Evolutionary conservation across 2,113 vertebrate species (phyloP).

Genomic region (Corapipo altera): DNA sequence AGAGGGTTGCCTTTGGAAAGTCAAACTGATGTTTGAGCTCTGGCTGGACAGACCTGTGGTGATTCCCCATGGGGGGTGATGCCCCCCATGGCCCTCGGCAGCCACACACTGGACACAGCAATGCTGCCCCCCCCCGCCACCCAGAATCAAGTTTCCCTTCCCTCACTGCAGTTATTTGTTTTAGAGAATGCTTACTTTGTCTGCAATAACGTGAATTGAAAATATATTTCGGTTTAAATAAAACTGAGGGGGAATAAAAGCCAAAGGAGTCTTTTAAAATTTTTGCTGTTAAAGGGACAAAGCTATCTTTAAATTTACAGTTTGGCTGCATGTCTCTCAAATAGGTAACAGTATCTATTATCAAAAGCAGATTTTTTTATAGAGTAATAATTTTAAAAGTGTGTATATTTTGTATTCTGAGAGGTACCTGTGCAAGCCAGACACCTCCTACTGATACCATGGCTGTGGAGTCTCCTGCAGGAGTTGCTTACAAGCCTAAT

Average conservation of each 20-base stretch:
- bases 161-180: neutral
- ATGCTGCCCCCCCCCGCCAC: neutral
- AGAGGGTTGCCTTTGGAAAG: neutral
- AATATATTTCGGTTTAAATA: neutral
- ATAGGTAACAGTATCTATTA: neutral
- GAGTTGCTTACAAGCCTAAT: neutral
- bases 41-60: fast-evolving
- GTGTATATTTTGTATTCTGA: fast-evolving
- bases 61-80: neutral
- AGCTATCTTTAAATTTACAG: neutral
- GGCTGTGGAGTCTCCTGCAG: neutral
- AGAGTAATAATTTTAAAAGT: neutral
- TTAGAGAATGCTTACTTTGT: neutral
- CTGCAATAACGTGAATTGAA: neutral
- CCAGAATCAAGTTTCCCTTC: neutral
- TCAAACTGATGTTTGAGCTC: neutral
- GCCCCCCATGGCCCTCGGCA: neutral
- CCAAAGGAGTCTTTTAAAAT: neutral
- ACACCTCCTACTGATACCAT: fast-evolving
- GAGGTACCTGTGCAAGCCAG: neutral
- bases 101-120: neutral
- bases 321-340: neutral
- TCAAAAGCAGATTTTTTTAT: neutral
- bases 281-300: neutral
- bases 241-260: fast-evolving